phyloP scores from a whole-genome alignment of 1,140 invertebrate species.

The Ridgeia piscesae region DNA sequence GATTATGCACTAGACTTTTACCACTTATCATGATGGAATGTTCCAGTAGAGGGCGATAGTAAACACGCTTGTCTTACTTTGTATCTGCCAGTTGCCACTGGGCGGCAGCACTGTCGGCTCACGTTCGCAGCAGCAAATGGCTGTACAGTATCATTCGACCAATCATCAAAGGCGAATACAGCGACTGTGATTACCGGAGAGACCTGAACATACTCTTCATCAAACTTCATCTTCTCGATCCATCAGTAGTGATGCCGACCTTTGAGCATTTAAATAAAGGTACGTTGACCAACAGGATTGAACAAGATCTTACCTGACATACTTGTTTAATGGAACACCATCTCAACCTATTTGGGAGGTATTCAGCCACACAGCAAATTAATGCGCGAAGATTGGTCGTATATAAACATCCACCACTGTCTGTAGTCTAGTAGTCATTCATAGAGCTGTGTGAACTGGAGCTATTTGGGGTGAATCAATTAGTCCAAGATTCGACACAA shows the following conservation, averaged over 20 bases:
- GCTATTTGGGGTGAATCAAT: no score
- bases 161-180: conserved; percentile 43
- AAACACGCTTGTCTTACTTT: conserved; percentile 30
- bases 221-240: conserved; percentile 52
- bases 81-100: conserved; percentile 29
- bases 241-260: conserved; percentile 49
- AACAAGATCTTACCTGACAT: no score
- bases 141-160: conserved; percentile 37
- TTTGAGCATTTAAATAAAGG: conserved; percentile 49
- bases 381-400: no score
- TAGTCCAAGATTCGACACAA: no score
- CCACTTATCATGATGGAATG: neutral
- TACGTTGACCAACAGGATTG: conserved; percentile 27
- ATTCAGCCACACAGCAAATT: no score
- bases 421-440: no score
- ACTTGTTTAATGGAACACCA: no score
- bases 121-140: conserved; percentile 47
- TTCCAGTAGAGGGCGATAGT: neutral
- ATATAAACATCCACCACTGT: no score
- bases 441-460: no score
- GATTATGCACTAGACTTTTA: neutral
- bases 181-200: conserved; percentile 45
- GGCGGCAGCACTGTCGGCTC: conserved; percentile 43
- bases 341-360: no score
- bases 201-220: conserved; percentile 55